Evolutionary conservation across 2,888 invertebrate species (phyloP), one percentile per base, ranked within the genome.

Genomic region (Alloplasta piceator): DNA sequence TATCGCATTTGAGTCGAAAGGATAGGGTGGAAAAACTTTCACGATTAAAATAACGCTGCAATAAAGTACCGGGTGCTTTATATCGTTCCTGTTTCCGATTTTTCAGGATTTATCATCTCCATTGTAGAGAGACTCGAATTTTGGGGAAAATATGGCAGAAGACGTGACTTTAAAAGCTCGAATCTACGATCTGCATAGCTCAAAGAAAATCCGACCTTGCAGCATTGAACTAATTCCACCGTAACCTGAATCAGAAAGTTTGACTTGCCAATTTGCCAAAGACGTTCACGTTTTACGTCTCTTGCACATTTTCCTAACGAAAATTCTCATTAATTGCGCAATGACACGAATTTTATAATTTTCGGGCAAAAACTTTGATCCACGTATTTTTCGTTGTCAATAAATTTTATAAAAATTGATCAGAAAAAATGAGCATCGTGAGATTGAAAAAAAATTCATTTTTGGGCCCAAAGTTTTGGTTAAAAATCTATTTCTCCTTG

Each of bases 201-300:
- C 43, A 70, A 63, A 50, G 48, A 16, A 64, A 46, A 58, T 61
- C 72, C 66, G 72, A 63, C 56, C 76, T 68, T 52, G 78, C 63
- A 76, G 58, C 76, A 64, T 76, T 80, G 63, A 80, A 76, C 67
- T 76, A 77, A 76, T 76, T 77, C 39, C 48, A 36, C 36, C 1
- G 14, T 48, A 16, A 26, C 14, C 55, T 61, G 76, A 56, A 72
- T 55, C 10, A 48, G 48, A 52, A n/a, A 76, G 50, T 60, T 66
- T 56, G 38, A 61, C 67, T 80, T 68, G 76, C 72, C 76, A 80
- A 76, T 80, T 68, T 50, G 43, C 39, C 43, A 76, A 68, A 80
- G 16, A 70, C 14, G 16, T 38, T 9, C 10, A 64, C 70, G 41
- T 48, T 67, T 50, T 48, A 26, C 26, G 26, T 26, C 26, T 10